Base-by-base conservation (phyloP, 92 coral and sea anemone genomes). In the Zoanthus sociatus region DNA sequence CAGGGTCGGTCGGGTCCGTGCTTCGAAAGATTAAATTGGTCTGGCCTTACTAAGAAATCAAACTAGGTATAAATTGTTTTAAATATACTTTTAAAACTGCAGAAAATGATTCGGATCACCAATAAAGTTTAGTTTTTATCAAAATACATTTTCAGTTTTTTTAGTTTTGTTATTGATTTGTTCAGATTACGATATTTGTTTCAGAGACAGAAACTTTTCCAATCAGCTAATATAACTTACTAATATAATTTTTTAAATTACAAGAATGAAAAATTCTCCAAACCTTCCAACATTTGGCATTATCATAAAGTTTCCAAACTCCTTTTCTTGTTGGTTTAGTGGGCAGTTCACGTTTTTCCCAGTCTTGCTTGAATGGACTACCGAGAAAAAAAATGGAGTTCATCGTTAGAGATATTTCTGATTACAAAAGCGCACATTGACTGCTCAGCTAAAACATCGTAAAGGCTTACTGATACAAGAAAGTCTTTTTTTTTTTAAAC, bases 321-420 rank as follows among this genome's bases (percentile, higher is more conserved):
- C 79, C 79, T 21, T 76, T 51, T 11, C 79, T 14, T 50, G 14
- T 76, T 45, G 79, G 79, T 50, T 76, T 51, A 42, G 42, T 45
- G 4, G 79, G 79, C 13, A 76, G 50, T 1, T 50, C 79, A 9
- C 79, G 50, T 58, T 48, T 51, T 31, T 76, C 79, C 79, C 63
- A 76, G 8, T 76, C 79, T 26, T 76, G 64, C 79, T 5, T 50
- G 15, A 47, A 74, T 48, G 17, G 1, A 21, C 78, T 74, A 60
- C 32, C 14, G 30, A 47, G 26, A 2, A 74, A 71, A 14, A 74
- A 13, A 47, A 17, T 12, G 18, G 16, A 47, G 9, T 15, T 0
- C 48, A 74, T 17, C 6, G 37, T 42, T 31, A 63, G 69, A 1
- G 69, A 17, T 17, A 20, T 37, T 71, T 37, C n/a, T 45, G 32